These are phyloP conservation scores for Numenius phaeopus DNA, from an alignment of 2,797 vertebrate species.

Conservation along the genomic window DNA sequence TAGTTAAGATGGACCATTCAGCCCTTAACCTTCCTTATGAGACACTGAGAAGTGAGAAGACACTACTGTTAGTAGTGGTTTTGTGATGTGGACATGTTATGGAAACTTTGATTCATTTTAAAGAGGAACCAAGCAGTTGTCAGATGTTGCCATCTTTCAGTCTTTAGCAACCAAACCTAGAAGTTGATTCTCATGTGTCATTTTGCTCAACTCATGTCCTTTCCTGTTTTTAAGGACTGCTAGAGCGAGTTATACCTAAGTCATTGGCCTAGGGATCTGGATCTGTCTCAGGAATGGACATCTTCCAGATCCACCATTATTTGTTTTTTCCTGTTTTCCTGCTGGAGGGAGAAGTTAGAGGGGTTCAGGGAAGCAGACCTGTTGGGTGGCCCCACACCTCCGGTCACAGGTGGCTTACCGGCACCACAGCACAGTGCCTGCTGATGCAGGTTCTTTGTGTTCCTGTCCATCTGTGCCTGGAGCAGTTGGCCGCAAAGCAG, in stretches of 20 bases:
- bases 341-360: neutral
- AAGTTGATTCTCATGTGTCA: neutral
- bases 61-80: neutral
- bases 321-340: neutral
- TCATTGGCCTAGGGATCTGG: neutral
- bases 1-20: neutral
- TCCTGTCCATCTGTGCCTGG: neutral
- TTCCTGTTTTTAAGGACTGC: neutral
- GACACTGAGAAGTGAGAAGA: neutral
- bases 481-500: neutral
- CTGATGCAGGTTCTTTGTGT: neutral
- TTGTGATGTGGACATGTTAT: neutral
- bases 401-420: neutral
- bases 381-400: neutral
- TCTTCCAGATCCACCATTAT: neutral
- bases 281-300: neutral
- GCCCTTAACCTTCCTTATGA: neutral
- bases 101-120: neutral
- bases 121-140: neutral
- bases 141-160: neutral
- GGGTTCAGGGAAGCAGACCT: neutral
- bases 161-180: neutral
- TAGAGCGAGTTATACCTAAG: neutral
- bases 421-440: neutral
- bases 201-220: neutral